These are phyloP conservation scores for Poecilus cupreus DNA, from an alignment of 2,888 invertebrate genomes.

Conservation along the genomic window DNA sequence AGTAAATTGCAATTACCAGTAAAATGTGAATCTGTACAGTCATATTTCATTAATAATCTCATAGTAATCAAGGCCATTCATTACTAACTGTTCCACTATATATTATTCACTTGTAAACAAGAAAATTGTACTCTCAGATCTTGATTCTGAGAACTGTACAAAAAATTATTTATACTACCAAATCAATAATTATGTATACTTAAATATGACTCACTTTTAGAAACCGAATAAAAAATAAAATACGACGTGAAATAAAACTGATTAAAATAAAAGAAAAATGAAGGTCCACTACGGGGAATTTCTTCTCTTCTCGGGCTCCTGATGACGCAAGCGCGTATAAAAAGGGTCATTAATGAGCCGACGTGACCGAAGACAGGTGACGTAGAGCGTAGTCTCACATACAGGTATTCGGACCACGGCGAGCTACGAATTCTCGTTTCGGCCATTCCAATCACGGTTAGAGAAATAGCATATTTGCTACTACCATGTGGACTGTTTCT, in stretches of 20 bases:
- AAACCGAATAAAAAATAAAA: conserved; percentile 2
- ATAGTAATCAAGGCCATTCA: not conserved
- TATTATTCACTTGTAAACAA: not conserved
- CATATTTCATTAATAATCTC: not conserved
- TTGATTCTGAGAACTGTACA: not conserved
- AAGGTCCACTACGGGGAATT: conserved; percentile 33
- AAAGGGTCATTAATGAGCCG: conserved; percentile 44
- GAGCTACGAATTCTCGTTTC: no score
- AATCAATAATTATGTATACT: conserved; percentile 31
- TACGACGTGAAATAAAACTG: conserved; percentile 3
- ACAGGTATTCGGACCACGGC: not conserved
- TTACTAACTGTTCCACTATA: conserved; percentile 20
- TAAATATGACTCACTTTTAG: not conserved
- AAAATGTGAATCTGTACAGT: not conserved
- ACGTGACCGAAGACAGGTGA: conserved; percentile 35
- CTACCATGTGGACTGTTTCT: no score
- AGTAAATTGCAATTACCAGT: not conserved
- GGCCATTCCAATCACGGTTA: no score
- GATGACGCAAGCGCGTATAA: conserved; percentile 42
- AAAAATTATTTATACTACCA: conserved; percentile 38
- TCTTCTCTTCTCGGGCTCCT: not conserved
- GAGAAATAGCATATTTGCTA: no score
- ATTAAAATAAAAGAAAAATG: conserved; percentile 42
- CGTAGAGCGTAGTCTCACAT: conserved; percentile 16
- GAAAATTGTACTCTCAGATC: conserved; percentile 30